Conservation (phyloP, 2,888 invertebrate genomes). For the Pilophorus perplexus region DNA sequence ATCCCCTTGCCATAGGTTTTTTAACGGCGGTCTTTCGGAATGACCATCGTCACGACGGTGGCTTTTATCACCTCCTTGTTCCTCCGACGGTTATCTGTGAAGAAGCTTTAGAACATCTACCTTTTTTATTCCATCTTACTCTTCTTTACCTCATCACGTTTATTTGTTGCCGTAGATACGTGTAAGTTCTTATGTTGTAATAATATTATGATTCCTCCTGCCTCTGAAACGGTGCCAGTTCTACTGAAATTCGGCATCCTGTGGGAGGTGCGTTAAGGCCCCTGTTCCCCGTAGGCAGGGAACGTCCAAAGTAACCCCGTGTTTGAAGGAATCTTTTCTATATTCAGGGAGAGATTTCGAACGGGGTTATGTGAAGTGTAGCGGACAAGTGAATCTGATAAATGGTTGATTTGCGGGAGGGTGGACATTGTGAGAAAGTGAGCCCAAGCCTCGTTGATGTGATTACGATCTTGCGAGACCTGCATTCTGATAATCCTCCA, state of each 20-base stretch:
- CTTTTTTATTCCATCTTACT: too few species aligned
- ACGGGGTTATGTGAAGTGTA: conserved; percentile 33
- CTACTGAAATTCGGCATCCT: too few species aligned
- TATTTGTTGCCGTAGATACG: too few species aligned
- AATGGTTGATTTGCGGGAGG: conserved; percentile 40
- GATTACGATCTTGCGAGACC: conserved; percentile 31
- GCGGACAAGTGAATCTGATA: conserved; percentile 42
- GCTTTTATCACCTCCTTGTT: conserved; percentile 31
- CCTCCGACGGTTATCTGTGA: too few species aligned
- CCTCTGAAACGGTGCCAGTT: too few species aligned
- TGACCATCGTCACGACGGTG: conserved; percentile 22
- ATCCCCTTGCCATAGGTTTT: background rate
- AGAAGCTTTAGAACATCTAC: too few species aligned
- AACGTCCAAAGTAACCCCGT: background rate
- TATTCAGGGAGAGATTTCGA: conserved; percentile 8
- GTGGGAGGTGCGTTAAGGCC: background rate
- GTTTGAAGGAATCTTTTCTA: conserved; percentile 5
- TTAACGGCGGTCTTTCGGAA: conserved; percentile 24
- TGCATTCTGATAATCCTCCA: conserved; percentile 21
- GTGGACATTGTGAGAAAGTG: conserved; percentile 38
- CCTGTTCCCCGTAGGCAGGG: background rate
- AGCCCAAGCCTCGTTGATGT: conserved; percentile 25
- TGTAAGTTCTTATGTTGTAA: too few species aligned
- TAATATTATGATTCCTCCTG: too few species aligned
- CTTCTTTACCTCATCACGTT: too few species aligned